These are phyloP conservation scores for Megaceryle maxima DNA, from an alignment of 2,113 vertebrate species.

Conservation along the genomic window DNA sequence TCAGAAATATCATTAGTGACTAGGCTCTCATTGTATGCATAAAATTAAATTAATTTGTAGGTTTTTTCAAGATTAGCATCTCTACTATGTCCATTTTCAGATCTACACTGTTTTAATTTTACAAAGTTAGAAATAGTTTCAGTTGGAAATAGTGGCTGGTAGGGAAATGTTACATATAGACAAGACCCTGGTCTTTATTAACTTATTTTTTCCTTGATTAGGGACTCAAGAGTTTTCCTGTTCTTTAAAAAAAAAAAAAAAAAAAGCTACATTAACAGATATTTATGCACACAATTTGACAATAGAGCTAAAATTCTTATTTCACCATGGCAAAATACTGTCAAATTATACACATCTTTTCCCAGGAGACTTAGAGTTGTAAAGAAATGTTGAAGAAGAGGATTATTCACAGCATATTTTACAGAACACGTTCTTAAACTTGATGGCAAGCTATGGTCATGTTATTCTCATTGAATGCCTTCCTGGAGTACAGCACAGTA, in stretches of 20 bases:
- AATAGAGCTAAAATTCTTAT: background rate
- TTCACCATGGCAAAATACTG: background rate
- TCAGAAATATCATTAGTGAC: background rate
- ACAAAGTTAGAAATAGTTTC: background rate
- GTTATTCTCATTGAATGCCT: constrained; percentile 25
- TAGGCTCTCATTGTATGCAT: background rate
- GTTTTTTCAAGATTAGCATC: background rate
- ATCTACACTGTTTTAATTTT: background rate
- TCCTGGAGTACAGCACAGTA: constrained; percentile 21
- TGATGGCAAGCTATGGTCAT: constrained; percentile 5
- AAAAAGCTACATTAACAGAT: background rate
- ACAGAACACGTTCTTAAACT: constrained; percentile 10
- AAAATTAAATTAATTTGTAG: background rate
- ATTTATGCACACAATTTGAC: background rate
- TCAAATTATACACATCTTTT: constrained; percentile 23
- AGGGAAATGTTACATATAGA: background rate
- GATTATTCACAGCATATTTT: constrained; percentile 26
- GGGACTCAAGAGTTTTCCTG: background rate
- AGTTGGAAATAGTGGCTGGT: background rate
- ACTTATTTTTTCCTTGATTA: background rate
- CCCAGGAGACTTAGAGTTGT: background rate
- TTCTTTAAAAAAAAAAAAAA: background rate
- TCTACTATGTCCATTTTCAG: background rate
- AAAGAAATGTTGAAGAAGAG: background rate
- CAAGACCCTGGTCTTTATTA: background rate